Base-by-base conservation (phyloP, 2,113 vertebrate species). In the Physeter macrocephalus region DNA sequence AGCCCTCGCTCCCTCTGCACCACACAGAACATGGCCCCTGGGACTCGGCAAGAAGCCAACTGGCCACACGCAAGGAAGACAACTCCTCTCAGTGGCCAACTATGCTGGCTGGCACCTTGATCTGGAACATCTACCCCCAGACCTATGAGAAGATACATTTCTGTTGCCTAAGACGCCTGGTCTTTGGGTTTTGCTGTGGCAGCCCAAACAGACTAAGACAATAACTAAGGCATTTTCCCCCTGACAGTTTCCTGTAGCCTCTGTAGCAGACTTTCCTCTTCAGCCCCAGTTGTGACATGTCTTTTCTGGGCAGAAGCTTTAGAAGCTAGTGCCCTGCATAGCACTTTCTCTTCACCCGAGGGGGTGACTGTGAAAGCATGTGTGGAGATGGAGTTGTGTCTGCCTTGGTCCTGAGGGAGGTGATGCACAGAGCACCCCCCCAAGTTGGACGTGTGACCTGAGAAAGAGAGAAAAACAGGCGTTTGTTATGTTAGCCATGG, bases 161-260 rank as follows among this genome's bases (percentile, higher is more conserved):
- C 29, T 49, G 31, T 20, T 11, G 43, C 74, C 46, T 20, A 34
- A 11, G 29, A 29, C 0, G 2, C 74, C 71, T 77, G 43, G 43
- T 77, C 9, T 49, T 43, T 49, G 17, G 8, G 8, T 49, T 67
- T 34, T 43, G 17, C 29, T 49, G 29, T 77, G 74, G 29, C 29
- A 10, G 31, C 43, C 29, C 0, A 0, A 34, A 34, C 17, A 84
- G 71, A 29, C 10, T 4, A 39, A 31, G 29, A 59, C 12, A 66
- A 41, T 23, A 83, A 20, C 31, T 59, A 62, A 57, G 83, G 20
- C 72, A 5, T 0, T 9, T 94, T 78, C 88, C 7, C 66, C 93
- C 49, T 90, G 10, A 61, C 41, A 93, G 64, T 52, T 93, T 75
- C 96, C 75, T 85, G 29, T 27, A 77, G 75, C 15, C 49, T 78